Conservation (phyloP, 2,797 vertebrate genomes). For the Acropternis orthonyx region DNA sequence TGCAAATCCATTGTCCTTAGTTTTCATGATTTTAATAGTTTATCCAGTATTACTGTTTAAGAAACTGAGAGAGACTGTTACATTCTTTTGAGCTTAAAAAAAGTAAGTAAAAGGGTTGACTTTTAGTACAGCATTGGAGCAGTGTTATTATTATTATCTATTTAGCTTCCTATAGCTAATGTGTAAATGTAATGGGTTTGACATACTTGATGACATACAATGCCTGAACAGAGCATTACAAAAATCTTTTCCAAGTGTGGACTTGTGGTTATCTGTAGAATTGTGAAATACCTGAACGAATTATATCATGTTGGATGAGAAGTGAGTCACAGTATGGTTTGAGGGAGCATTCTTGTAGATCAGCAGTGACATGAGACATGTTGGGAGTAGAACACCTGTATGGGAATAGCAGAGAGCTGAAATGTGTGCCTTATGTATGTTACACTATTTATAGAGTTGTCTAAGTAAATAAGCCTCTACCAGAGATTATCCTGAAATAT, state of each 20-base stretch:
- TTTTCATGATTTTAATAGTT: not conserved
- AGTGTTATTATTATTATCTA: not conserved
- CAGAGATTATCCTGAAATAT: constrained; percentile 2
- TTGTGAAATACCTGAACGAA: not conserved
- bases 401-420: not conserved
- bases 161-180: not conserved
- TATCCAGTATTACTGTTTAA: not conserved
- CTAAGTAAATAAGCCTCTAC: not conserved
- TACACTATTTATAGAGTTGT: not conserved
- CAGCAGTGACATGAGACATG: not conserved
- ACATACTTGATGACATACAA: not conserved
- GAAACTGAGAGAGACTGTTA: not conserved
- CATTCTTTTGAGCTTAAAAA: not conserved
- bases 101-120: not conserved
- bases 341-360: constrained; percentile 2
- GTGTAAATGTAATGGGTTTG: not conserved
- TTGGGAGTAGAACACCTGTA: not conserved
- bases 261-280: not conserved
- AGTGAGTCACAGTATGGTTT: not conserved
- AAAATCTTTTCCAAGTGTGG: not conserved
- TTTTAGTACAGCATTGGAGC: not conserved
- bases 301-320: not conserved
- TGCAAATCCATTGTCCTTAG: not conserved
- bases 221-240: not conserved
- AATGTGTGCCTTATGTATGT: not conserved